Evolutionary conservation across 1,140 invertebrate species (phyloP), one percentile per base, ranked within the genome.

Genomic region (Pinna nobilis): DNA sequence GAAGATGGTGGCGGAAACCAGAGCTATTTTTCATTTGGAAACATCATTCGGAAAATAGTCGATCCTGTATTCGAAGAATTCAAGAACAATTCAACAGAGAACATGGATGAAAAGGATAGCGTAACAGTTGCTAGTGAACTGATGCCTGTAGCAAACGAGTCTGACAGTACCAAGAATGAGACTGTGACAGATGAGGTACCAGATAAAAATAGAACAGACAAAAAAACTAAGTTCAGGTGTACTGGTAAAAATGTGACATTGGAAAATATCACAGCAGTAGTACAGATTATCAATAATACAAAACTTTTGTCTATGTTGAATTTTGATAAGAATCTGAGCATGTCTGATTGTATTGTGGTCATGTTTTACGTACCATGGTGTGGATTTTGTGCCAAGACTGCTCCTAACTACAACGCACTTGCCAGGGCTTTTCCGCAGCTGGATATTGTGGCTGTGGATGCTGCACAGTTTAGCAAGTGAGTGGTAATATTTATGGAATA

Each of bases 281-380:
- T 86, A 5, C 78, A 80, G 53, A 77, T 88, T 18, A 79, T 88
- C 6, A 88, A 87, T 61, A 86, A 85, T 55, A 79, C 86, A 66
- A 88, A 90, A 70, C 76, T 93, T 11, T 85, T 93, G 28, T 90
- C 90, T 59, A 68, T 81, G 13, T 71, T 87, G 18, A 74, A 89
- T 61, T 83, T 84, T 82, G 77, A 84, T 67, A 69, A 91, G 91
- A 82, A 89, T 89, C 71, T 91, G 89, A 79, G 84, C 87, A 81
- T 88, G 89, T 66, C 87, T 82, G 70, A 89, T 88, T 98, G 97
- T 90, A 91, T 86, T 25, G 93, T 59, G 78, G 93, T 98, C 0
- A 90, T 98, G 71, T 98, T 98, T 88, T 98, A 94, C 90, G 95
- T 96, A 0, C 93, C 93, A 57, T 94, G 94, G 86, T 98, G 97